phyloP scores from a whole-genome alignment of 2,113 vertebrate genomes.

The Nesoenas mayeri region DNA sequence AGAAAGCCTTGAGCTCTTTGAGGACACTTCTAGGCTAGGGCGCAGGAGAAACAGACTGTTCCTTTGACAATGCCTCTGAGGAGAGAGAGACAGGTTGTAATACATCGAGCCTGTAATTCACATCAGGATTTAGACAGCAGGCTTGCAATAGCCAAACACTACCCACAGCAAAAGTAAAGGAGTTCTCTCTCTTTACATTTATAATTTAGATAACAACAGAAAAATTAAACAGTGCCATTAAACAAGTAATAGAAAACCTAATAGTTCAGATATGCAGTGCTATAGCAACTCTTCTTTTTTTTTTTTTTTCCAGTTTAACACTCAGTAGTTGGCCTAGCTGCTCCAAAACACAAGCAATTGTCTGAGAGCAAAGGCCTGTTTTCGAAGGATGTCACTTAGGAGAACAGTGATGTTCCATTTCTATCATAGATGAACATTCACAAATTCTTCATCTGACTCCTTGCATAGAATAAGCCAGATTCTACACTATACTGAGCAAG shows the following conservation, averaged over 20 bases:
- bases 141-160: background rate
- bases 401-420: background rate
- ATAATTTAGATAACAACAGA: constrained; percentile 32
- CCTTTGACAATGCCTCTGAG: background rate
- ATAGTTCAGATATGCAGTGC: background rate
- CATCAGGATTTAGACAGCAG: background rate
- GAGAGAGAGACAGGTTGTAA: background rate
- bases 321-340: background rate
- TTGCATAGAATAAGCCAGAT: background rate
- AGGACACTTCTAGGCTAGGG: background rate
- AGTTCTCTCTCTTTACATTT: background rate
- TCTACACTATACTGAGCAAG: background rate
- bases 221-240: constrained; percentile 49
- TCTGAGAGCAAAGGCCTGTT: background rate
- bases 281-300: background rate
- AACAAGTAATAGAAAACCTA: constrained; percentile 21
- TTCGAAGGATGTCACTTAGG: background rate
- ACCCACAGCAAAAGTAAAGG: constrained; percentile 19
- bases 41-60: background rate
- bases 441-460: background rate
- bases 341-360: background rate
- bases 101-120: background rate
- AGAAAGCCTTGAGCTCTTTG: background rate
- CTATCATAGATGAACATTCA: background rate
- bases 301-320: background rate